Percentiles rank a stretch among this genome's conserved stretches.
phyloP scores from a whole-genome alignment of 2,113 vertebrate species.

The Barnardius zonarius region DNA sequence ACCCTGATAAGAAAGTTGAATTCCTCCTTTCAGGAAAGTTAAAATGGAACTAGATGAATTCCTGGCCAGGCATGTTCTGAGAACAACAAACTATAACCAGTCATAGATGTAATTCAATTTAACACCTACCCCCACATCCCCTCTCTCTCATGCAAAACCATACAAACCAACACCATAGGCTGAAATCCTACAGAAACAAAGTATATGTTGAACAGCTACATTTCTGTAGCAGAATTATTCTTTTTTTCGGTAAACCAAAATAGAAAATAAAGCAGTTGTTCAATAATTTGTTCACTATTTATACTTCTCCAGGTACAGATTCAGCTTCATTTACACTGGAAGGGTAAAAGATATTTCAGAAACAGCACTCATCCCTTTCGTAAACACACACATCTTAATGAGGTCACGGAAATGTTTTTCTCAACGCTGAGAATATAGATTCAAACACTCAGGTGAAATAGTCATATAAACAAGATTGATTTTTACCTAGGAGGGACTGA shows the following conservation, averaged over 20 bases:
- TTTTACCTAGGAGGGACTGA: not conserved
- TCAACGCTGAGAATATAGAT: not conserved
- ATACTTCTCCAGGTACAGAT: not conserved
- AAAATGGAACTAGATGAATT: not conserved
- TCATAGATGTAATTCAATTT: not conserved
- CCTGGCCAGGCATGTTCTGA: not conserved
- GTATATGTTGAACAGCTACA: not conserved
- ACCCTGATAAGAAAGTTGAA: not conserved
- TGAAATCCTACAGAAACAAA: not conserved
- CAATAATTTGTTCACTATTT: not conserved
- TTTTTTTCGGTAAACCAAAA: not conserved
- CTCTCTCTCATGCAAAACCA: not conserved
- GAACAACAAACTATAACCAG: not conserved
- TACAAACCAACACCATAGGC: not conserved
- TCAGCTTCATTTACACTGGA: not conserved
- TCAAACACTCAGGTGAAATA: not conserved
- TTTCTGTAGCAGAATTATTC: not conserved
- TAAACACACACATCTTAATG: not conserved
- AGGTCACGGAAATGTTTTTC: not conserved
- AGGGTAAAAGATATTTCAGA: not conserved
- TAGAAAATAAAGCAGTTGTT: not conserved
- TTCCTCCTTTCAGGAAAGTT: not conserved
- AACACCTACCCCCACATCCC: not conserved
- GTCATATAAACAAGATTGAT: not conserved
- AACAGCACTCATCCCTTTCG: not conserved